Conservation (phyloP, 2,113 vertebrate species). For the Hippolais icterina region DNA sequence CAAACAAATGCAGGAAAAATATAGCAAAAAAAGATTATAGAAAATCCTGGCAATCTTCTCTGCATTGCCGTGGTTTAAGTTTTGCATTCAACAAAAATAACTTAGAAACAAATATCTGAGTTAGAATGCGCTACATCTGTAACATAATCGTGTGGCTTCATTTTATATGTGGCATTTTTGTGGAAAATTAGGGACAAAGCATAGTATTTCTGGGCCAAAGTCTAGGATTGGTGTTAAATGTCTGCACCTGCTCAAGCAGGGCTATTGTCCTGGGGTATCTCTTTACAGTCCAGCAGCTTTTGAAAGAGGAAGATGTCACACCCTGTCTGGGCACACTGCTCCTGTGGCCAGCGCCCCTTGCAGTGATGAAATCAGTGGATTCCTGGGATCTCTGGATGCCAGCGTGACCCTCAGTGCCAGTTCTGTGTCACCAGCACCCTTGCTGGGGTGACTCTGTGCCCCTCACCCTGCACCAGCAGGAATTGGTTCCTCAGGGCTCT, state of each 20-base stretch:
- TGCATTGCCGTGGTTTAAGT: neutral
- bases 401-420: neutral
- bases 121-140: fast-evolving
- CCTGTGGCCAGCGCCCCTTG: neutral
- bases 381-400: neutral
- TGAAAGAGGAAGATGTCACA: neutral
- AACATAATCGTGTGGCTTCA: neutral
- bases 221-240: neutral
- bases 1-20: neutral
- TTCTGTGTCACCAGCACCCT: neutral
- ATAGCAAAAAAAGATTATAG: fast-evolving
- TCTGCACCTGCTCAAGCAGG: neutral
- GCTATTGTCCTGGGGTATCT: neutral
- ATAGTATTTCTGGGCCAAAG: neutral
- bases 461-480: neutral
- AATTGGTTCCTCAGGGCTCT: neutral
- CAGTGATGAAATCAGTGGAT: neutral
- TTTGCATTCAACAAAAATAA: neutral
- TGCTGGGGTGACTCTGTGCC: fast-evolving
- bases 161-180: neutral
- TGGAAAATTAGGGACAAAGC: neutral
- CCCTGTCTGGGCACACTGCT: neutral
- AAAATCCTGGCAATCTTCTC: neutral
- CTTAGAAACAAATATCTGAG: neutral
- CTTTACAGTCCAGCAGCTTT: neutral